phyloP scores from a whole-genome alignment of 64 coral and sea anemone genomes.

The Montipora efflorescens region DNA sequence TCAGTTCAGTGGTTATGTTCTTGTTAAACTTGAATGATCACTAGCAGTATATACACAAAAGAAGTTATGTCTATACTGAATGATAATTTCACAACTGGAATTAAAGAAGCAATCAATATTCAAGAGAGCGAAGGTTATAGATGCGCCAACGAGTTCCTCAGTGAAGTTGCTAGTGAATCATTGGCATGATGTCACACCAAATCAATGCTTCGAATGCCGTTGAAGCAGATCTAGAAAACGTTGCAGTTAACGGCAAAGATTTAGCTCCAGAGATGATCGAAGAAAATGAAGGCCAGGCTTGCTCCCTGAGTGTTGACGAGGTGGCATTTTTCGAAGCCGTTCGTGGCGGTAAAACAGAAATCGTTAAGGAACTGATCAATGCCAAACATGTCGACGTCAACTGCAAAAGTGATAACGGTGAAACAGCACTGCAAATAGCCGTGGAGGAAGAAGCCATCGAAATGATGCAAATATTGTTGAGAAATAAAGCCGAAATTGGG shows the following conservation, averaged over 20 bases:
- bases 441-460: slow-evolving; percentile 51
- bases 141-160: too few relatives aligned
- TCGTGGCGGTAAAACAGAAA: slow-evolving; percentile 27
- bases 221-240: not conserved
- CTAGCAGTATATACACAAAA: not conserved
- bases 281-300: not conserved
- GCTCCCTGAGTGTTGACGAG: slow-evolving; percentile 26
- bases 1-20: not conserved
- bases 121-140: too few relatives aligned
- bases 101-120: too few relatives aligned
- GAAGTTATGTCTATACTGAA: not conserved
- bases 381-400: slow-evolving; percentile 54
- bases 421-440: slow-evolving; percentile 73
- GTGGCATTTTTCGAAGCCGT: slow-evolving; percentile 71
- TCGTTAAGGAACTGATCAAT: slow-evolving; percentile 41
- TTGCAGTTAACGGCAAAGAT: not conserved
- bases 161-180: too few relatives aligned
- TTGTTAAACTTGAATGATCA: not conserved
- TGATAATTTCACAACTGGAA: too few relatives aligned
- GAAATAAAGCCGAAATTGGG: slow-evolving; percentile 48
- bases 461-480: slow-evolving; percentile 57
- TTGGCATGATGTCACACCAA: not conserved
- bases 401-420: slow-evolving; percentile 59
- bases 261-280: not conserved
- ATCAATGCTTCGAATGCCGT: not conserved